Conservation (phyloP, 2,888 invertebrate genomes). For the Listrodromus nycthemerus region DNA sequence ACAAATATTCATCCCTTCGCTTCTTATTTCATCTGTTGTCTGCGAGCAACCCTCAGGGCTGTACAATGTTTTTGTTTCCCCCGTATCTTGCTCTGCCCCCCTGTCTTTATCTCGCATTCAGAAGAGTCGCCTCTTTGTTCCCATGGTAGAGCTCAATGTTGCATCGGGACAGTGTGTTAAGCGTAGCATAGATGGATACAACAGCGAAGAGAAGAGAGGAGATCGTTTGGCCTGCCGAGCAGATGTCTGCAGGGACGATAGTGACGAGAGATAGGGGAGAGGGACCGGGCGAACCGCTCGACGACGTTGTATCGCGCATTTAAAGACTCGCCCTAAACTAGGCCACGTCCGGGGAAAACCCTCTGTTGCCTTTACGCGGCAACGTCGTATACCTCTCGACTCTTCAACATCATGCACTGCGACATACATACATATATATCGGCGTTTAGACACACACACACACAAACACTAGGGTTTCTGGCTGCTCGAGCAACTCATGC, state of each 20-base stretch:
- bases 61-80: slow-evolving; percentile 39
- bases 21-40: slow-evolving; percentile 31
- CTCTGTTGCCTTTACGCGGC: slow-evolving; percentile 32
- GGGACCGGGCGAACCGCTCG: neutral
- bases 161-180: slow-evolving; percentile 61
- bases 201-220: slow-evolving; percentile 15
- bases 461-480: too few relatives aligned
- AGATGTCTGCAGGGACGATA: slow-evolving; percentile 10
- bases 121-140: slow-evolving; percentile 59
- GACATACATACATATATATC: neutral
- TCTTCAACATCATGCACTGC: slow-evolving; percentile 11
- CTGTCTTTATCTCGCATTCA: slow-evolving; percentile 46
- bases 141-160: slow-evolving; percentile 50
- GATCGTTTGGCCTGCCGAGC: slow-evolving; percentile 7
- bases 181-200: slow-evolving; percentile 52
- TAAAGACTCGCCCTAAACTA: slow-evolving; percentile 60
- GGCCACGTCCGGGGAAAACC: slow-evolving; percentile 58
- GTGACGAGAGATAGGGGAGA: slow-evolving; percentile 14
- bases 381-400: slow-evolving; percentile 21
- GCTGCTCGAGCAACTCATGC: too few relatives aligned
- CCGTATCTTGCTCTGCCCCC: slow-evolving; percentile 21
- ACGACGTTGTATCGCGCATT: slow-evolving; percentile 9
- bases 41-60: slow-evolving; percentile 7
- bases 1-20: slow-evolving; percentile 33
- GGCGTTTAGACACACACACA: too few relatives aligned